Evolutionary conservation across 1,140 invertebrate genomes (phyloP), one percentile per base, ranked within the genome.

Genomic region (Tetragonula clypearis): DNA sequence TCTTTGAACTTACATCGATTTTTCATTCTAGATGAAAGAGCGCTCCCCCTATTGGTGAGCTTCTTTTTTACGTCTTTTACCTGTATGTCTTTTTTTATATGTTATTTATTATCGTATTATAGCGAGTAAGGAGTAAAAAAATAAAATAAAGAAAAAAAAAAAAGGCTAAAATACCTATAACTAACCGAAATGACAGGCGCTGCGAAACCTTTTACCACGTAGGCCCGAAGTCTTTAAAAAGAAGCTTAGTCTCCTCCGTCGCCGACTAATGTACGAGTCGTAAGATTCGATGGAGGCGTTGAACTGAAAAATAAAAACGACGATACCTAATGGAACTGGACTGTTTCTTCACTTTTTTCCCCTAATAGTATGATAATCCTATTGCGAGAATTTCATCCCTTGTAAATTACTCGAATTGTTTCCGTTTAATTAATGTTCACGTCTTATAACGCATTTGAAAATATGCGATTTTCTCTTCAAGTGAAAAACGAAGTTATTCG

Each of bases 21-120:
- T 86, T 85, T 82, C 81, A 86, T 84, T 84, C 69, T 73, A 90
- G 79, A 79, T 65, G 26, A 87, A 87, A 86, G 66, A 35, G 58
- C 86, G 83, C 86, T 87, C 80, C 62, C 76, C 62, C 88, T 87
- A 90, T 90, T 90, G 79, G 86, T 15, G 89, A 83, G 85, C 75
- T 84, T 90, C 86, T 87, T 90, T 87, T 87, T 87, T 84, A 86
- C 74, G 66, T 85, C 84, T 86, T 82, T 84, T 84, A 73, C 58
- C 86, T 77, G 62, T 85, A 89, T 77, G 66, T 84, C 83, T 90
- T 90, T 87, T 88, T 90, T 90, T 90, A 90, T 82, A 90, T 90
- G 83, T 90, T 90, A 90, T 90, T 90, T 90, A 90, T 90, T 90
- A 90, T 84, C 88, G 85, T 89, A 90, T 79, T 72, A 85, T 89